Evolutionary conservation across 2,113 vertebrate species (phyloP).

Genomic region (Ploceus nigricollis): DNA sequence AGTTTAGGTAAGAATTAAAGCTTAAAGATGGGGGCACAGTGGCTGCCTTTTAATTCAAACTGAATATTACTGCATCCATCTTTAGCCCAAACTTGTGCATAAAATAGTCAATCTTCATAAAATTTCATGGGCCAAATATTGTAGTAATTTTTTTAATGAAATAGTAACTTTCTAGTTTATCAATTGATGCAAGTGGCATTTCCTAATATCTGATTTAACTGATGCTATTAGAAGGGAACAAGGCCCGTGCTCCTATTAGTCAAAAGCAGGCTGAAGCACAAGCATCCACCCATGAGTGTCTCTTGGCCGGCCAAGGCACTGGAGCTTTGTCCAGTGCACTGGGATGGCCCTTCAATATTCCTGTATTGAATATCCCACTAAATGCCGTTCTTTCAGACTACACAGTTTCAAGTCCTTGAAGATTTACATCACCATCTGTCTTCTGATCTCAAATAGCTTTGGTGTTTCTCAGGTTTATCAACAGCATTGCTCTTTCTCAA

Average conservation of each 20-base stretch:
- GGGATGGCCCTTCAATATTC: neutral
- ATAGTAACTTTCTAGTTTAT: neutral
- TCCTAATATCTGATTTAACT: neutral
- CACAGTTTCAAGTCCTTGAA: neutral
- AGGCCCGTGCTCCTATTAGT: neutral
- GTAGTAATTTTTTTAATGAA: neutral
- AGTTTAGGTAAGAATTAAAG: constrained; percentile 71
- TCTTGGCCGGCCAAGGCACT: neutral
- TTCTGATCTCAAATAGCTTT: neutral
- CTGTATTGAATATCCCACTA: neutral
- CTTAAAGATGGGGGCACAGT: constrained; percentile 30
- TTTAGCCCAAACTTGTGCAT: neutral
- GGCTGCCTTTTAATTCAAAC: constrained; percentile 54
- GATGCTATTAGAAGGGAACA: neutral
- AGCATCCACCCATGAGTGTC: neutral
- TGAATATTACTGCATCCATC: neutral
- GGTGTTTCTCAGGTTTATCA: neutral
- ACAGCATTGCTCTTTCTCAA: neutral
- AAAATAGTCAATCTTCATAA: neutral
- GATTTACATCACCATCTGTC: neutral
- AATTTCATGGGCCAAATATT: neutral
- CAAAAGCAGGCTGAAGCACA: neutral
- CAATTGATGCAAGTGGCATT: neutral
- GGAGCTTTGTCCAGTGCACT: neutral
- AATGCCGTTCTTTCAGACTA: neutral